Evolutionary conservation across 1,140 invertebrate genomes (phyloP), one percentile per base, ranked within the genome.

Genomic region (Copidosoma floridanum): DNA sequence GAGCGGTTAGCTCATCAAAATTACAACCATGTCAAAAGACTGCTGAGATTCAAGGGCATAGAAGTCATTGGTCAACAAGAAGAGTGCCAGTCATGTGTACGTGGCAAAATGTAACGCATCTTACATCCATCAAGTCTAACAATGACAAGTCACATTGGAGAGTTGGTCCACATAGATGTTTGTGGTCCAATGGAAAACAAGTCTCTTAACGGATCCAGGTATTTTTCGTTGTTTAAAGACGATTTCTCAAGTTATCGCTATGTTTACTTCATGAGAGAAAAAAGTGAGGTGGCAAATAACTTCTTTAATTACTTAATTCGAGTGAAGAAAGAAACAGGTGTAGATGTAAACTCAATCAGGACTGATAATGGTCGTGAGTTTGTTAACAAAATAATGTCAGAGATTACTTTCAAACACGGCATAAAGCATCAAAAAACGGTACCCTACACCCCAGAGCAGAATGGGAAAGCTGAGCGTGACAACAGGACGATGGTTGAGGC

Each of bases 211-310:
- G 74, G 75, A 57, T 69, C 71, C 60, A 65, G 57, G 63, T 82
- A 75, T 57, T 76, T 80, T 65, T 51, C 82, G 12, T 44, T 77
- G 2, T 75, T 83, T 38, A 82, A 78, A 64, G 80, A 83, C 70
- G 73, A 75, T 24, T 68, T 40, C 11, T 71, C 71, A 48, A 69
- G 69, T 58, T 81, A 71, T 58, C 61, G 68, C 35, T 60, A 69
- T 70, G 71, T 80, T n/a, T 81, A 77, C 66, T 81, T 82, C 65
- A 47, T 75, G 0, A 73, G 69, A 40, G 48, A 76, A 32, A 79
- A 81, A 67, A 68, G 56, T 63, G 73, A 80, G 6, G n/a, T 16
- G 7, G 11, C 29, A 14, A n/a, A 48, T 14, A 16, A 18, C 29
- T 27, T 27, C 4, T n/a, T 16, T 27, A 48, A 48, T 48, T 48